Evolutionary conservation across 2,888 invertebrate genomes (phyloP), one percentile per base, ranked within the genome.

Genomic region (Drosophila fungiperda): DNA sequence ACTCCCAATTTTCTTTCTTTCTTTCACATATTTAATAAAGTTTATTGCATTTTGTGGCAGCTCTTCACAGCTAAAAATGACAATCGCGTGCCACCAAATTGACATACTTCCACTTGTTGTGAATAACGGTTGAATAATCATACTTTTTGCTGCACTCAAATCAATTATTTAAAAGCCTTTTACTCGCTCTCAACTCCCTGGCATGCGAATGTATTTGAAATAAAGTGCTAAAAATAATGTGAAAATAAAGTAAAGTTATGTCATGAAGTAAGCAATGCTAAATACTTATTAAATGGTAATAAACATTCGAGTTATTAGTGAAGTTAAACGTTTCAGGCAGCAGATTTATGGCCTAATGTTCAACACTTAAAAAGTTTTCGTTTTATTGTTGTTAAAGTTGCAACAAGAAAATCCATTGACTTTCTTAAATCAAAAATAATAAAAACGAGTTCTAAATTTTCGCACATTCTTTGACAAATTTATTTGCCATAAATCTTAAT

Each of bases 11-110:
- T 45, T 8, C 45, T 8, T 15, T 45, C 20, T 29, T 29, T 29
- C 29, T 6, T 29, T 49, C 53, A 52, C 48, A 45, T 53, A 57
- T 73, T 82, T 79, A 71, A 80, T 82, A 80, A 73, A 85, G 57
- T 77, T 88, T 79, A 87, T 82, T 76, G 82, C 82, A 68, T 84
- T 78, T 54, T 20, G 58, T 50, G 36, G 50, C 50, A 50, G 11
- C 49, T 17, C 12, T 17, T 12, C 36, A 5, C 20, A 49, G 12
- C 26, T 7, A 4, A 11, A 32, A 62, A 35, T 35, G 76, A 66
- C 49, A 80, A 78, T 78, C 80, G 78, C 78, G 78, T 78, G 78
- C 42, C 35, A 54, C 48, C 33, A 50, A 57, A 67, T 59, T 78
- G 77, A 75, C 77, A 78, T 59, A 79, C 58, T 68, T 76, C 50